Evolutionary conservation across 2,113 vertebrate species (phyloP).

Genomic region (Actinemys pallida): DNA sequence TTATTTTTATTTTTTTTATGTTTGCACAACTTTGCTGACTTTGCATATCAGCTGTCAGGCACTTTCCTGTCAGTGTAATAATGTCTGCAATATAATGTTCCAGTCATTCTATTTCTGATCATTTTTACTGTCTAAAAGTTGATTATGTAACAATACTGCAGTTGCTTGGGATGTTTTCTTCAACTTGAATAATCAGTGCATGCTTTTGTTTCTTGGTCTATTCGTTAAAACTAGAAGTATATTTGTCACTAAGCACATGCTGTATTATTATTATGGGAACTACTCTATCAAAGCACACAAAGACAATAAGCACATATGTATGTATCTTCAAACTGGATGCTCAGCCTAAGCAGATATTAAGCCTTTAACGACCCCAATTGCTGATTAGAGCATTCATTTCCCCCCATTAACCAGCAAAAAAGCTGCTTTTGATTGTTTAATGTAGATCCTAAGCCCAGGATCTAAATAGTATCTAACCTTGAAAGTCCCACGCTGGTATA

Average conservation of each 20-base stretch:
- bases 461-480: background rate
- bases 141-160: background rate
- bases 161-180: background rate
- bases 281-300: rapidly evolving
- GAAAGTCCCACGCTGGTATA: background rate
- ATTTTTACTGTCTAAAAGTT: background rate
- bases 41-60: background rate
- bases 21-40: background rate
- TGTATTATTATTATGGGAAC: background rate
- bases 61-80: background rate
- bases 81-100: background rate
- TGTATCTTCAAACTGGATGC: background rate
- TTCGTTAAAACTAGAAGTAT: background rate
- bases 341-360: background rate
- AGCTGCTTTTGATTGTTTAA: background rate
- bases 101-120: background rate
- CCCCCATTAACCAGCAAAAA: background rate
- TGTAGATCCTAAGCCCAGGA: background rate
- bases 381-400: background rate
- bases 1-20: background rate
- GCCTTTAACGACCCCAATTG: background rate
- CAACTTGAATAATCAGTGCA: background rate
- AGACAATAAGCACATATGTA: background rate
- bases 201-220: background rate
- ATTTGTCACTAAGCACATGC: background rate